Evolutionary conservation across 2,888 invertebrate genomes (phyloP).

Genomic region (Andrena haemorrhoa): DNA sequence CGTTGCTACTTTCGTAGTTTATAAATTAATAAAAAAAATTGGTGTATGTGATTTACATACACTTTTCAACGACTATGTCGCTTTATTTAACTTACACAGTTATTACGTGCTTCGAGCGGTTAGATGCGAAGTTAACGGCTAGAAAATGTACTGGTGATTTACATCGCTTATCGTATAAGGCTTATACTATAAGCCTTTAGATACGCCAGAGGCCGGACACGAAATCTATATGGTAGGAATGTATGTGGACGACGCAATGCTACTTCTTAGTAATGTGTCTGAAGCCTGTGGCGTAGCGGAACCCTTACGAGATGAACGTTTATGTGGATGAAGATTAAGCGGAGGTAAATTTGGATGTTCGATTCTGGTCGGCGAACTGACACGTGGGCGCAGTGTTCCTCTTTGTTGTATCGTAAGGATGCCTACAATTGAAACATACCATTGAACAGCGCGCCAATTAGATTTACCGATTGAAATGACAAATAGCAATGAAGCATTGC

Average conservation of each 20-base stretch:
- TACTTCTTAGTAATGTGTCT: slow-evolving; percentile 79
- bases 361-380: slow-evolving; percentile 93
- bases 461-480: neutral
- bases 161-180: slow-evolving; percentile 51
- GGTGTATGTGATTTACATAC: slow-evolving; percentile 24
- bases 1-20: slow-evolving; percentile 40
- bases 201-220: slow-evolving; percentile 22
- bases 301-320: slow-evolving; percentile 81
- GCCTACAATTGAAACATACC: slow-evolving; percentile 59
- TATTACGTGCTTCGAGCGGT: slow-evolving; percentile 46
- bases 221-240: slow-evolving; percentile 79
- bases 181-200: slow-evolving; percentile 37
- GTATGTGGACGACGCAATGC: slow-evolving; percentile 78
- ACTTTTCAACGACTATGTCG: slow-evolving; percentile 30
- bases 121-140: slow-evolving; percentile 58
- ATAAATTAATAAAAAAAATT: slow-evolving; percentile 43
- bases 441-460: neutral
- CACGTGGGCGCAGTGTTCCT: slow-evolving; percentile 87
- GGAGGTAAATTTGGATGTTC: slow-evolving; percentile 94
- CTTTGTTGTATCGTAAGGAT: slow-evolving; percentile 75
- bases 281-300: slow-evolving; percentile 76
- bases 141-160: slow-evolving; percentile 50
- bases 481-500: slow-evolving; percentile 61
- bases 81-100: slow-evolving; percentile 44
- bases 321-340: slow-evolving; percentile 88